Base-by-base conservation (phyloP, 2,113 vertebrate species). In the Phycodurus eques region DNA sequence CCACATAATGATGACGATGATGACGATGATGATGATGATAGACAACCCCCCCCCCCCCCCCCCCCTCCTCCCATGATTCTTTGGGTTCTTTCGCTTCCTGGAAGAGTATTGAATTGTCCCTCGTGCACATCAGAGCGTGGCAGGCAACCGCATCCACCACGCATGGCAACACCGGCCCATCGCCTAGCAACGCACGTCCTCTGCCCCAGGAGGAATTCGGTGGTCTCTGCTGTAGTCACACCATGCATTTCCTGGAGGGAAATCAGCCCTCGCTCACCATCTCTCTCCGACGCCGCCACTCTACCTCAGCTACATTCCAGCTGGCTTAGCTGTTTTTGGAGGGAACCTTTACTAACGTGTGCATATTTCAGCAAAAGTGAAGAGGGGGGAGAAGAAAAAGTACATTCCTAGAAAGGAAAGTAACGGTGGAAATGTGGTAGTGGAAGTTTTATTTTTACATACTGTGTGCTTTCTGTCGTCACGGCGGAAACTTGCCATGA, bases 181-280 rank as follows among this genome's bases (percentile, higher is more conserved):
- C 91, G 87, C 92, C 88, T 91, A 93, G 92, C 92, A 92, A 92
- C 90, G 68, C 82, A 85, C 84, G 88, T 93, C 90, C 88, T 85
- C 81, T 79, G 84, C 91, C 92, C 91, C 91, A 85, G 88, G 90
- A 91, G 92, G 89, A 88, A 92, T 91, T 87, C 87, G 90, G 91
- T 91, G 92, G 91, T 93, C 90, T 92, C 90, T 84, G 85, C 86
- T 87, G 82, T 81, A 87, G 91, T 92, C 88, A 88, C 88, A 89
- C 87, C 83, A 78, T 81, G 87, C 88, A 81, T 87, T 93, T 94
- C 90, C 92, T 90, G 90, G 88, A 93, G 91, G 88, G 89, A 89
- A 90, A 91, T 93, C 84, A 85, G 85, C 75, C 72, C 72, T 71
- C 78, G 56, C 79, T 82, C 77, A 20, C 80, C 83, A 69, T 84